A percentile compares a stretch with the other conserved stretches of the same genome.
These are phyloP conservation scores for Gymnosoma rotundatum DNA, from an alignment of 2,888 invertebrate species.

Conservation along the genomic window DNA sequence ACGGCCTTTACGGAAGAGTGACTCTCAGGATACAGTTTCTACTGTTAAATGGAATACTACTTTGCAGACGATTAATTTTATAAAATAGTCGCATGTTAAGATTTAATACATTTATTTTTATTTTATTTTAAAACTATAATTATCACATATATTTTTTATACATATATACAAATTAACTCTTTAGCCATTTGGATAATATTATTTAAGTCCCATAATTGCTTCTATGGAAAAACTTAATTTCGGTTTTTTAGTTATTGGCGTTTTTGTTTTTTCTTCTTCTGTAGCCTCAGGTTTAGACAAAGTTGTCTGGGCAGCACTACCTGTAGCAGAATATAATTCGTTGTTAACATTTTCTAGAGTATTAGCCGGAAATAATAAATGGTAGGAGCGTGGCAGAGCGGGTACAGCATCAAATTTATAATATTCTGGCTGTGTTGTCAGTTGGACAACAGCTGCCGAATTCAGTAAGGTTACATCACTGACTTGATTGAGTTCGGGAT, in stretches of 20 bases:
- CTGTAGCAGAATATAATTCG: background rate
- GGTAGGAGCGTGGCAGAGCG: background rate
- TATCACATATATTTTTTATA: slow-evolving; percentile 50
- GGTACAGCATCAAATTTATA: slow-evolving; percentile 16
- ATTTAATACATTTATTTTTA: no score
- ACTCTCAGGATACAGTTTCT: no score
- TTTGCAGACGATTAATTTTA: no score
- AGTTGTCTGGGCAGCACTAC: background rate
- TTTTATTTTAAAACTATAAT: background rate
- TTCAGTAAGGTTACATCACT: slow-evolving; percentile 76
- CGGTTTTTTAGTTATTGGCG: slow-evolving; percentile 67
- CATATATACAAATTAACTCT: background rate
- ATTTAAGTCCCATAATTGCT: slow-evolving; percentile 84
- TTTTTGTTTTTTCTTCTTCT: slow-evolving; percentile 8
- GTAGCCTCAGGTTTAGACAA: no score
- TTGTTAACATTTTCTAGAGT: background rate
- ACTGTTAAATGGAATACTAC: no score
- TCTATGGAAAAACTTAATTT: slow-evolving; percentile 72
- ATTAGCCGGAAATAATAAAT: slow-evolving; percentile 6
- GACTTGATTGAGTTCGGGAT: slow-evolving; percentile 82
- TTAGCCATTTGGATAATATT: background rate
- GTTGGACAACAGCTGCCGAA: slow-evolving; percentile 65
- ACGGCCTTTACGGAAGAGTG: no score
- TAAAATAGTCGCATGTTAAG: no score
- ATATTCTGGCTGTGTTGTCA: slow-evolving; percentile 25